These are phyloP conservation scores for Drosophila oshimai DNA, from an alignment of 1,140 invertebrate genomes.

Conservation along the genomic window DNA sequence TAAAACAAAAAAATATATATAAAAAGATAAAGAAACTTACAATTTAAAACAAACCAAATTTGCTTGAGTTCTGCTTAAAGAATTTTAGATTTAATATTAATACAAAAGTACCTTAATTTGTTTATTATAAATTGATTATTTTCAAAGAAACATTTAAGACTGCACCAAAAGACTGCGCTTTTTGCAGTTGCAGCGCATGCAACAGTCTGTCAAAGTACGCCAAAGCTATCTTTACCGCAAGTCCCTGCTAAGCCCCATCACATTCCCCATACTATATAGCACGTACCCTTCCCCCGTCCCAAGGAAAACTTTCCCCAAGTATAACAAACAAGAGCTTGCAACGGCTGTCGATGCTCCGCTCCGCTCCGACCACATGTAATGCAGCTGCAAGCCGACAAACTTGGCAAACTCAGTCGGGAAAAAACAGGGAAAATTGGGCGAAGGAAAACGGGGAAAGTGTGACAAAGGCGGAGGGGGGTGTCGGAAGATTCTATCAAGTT, in stretches of 20 bases:
- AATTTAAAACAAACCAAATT: no score
- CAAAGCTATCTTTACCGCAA: constrained; percentile 7
- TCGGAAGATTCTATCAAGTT: constrained; percentile 59
- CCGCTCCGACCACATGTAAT: constrained; percentile 62
- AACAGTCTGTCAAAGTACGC: constrained; percentile 31
- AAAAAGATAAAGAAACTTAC: no score
- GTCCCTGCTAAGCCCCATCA: neutral
- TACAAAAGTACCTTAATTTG: no score
- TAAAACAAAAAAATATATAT: no score
- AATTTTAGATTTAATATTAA: no score
- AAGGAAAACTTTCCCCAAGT: constrained; percentile 55
- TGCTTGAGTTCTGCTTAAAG: no score
- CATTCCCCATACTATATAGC: no score
- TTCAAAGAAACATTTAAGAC: neutral
- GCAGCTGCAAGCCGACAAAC: constrained; percentile 64
- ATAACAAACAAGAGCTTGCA: constrained; percentile 56
- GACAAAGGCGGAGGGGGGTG: constrained; percentile 6
- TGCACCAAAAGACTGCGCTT: neutral
- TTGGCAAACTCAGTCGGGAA: constrained; percentile 41
- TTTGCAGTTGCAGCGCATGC: constrained; percentile 31
- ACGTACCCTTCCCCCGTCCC: neutral
- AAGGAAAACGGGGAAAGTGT: neutral
- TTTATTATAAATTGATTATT: no score
- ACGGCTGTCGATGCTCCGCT: constrained; percentile 59
- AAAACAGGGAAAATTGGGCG: neutral